Evolutionary conservation across 1,140 invertebrate species (phyloP).

Genomic region (Orius insidiosus): DNA sequence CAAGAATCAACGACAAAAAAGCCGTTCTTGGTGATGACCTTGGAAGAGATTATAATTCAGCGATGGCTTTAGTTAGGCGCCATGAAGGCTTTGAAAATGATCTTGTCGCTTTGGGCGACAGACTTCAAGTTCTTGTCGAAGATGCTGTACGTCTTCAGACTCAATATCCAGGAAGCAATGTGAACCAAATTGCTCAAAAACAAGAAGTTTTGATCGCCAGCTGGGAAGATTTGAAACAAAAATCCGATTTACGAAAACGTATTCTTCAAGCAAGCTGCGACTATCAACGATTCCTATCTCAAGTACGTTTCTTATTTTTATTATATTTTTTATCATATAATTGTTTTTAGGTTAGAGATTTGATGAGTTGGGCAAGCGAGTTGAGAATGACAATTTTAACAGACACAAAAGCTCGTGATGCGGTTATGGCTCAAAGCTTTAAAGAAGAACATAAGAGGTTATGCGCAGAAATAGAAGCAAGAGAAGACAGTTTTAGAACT

Average conservation of each 20-base stretch:
- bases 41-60: conserved; percentile 76
- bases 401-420: conserved; percentile 69
- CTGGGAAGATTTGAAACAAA: conserved; percentile 74
- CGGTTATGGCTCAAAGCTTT: conserved; percentile 68
- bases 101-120: conserved; percentile 79
- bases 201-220: conserved; percentile 62
- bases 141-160: conserved; percentile 74
- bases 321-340: conserved; percentile 4
- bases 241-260: conserved; percentile 57
- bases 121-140: conserved; percentile 77
- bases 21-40: conserved; percentile 66
- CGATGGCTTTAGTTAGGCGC: conserved; percentile 59
- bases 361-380: conserved; percentile 73
- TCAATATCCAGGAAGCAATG: conserved; percentile 84
- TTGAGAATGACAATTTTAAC: conserved; percentile 61
- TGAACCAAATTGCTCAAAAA: conserved; percentile 69
- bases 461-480: conserved; percentile 85
- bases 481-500: conserved; percentile 68
- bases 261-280: conserved; percentile 74
- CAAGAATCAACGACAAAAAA: conserved; percentile 76
- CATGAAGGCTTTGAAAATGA: conserved; percentile 95
- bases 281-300: conserved; percentile 69
- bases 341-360: conserved; percentile 53
- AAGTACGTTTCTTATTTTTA: conserved; percentile 29
- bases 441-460: conserved; percentile 81